Base-by-base conservation (phyloP, 2,797 vertebrate genomes). In the Acropternis orthonyx region DNA sequence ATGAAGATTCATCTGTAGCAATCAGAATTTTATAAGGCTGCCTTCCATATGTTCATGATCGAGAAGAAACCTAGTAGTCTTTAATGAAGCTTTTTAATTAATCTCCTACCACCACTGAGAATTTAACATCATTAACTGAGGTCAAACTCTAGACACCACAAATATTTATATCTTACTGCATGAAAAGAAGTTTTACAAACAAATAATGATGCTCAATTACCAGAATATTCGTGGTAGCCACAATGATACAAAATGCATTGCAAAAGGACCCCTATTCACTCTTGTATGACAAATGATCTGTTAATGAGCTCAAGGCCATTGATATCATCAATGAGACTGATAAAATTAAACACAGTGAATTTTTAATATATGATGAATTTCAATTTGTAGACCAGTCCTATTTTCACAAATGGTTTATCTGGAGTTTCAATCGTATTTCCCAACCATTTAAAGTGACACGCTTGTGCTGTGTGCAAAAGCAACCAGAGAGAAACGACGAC, bases 261-360 rank as follows among this genome's bases (percentile, higher is more conserved):
- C 55, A 11, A 73, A 73, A 91, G 63, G 56, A 84, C 82, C 91
- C 28, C 7, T 84, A 94, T 90, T 75, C 4, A 2, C 34, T 65
- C 63, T 66, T n/a, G 30, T 1, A 66, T 20, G 55, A 54, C 2
- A 15, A 86, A 76, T 88, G 32, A 85, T 93, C 59, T 82, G 39
- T 74, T 86, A 91, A 94, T 61, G 58, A 96, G 73, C 88, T 92
- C 80, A 82, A 93, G 67, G 44, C 85, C 74, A 85, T 1, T 39
- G 71, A 73, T 63, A 41, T 30, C 18, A 92, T 36, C 54, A 85
- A 37, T 77, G 34, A 77, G 4, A 73, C 13, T 27, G 44, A 86
- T n/a, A 88, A 87, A 91, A 89, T 58, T 36, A 77, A 84, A 55
- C 44, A 84, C 3, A 3, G 22, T 7, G 12, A 87, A 73, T 19